These are phyloP conservation scores for Sarcophaga variegata DNA, from an alignment of 2,888 invertebrate genomes.

Conservation along the genomic window DNA sequence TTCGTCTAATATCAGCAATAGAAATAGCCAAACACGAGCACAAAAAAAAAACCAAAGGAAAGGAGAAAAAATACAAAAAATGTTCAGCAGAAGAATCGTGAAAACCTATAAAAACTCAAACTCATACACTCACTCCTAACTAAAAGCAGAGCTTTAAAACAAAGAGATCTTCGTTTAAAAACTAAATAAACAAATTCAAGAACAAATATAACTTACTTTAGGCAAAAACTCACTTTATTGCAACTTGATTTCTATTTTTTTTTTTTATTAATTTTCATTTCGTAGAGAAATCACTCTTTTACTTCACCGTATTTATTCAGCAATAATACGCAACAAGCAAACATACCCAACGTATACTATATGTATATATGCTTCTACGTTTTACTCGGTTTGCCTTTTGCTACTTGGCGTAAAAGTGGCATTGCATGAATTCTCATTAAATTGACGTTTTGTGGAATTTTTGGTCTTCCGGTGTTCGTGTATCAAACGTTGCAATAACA, in stretches of 20 bases:
- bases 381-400: slow-evolving; percentile 61
- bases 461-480: slow-evolving; percentile 71
- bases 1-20: slow-evolving; percentile 38
- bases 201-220: neutral
- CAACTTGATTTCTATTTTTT: neutral
- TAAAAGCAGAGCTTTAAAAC: neutral
- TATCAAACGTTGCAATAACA: slow-evolving; percentile 24
- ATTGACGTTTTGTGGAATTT: slow-evolving; percentile 73
- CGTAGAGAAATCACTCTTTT: neutral
- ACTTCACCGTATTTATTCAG: neutral
- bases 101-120: slow-evolving; percentile 32
- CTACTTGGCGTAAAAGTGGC: slow-evolving; percentile 67
- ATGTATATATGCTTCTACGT: slow-evolving; percentile 10
- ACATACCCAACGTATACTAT: no score
- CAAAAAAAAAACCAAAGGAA: slow-evolving; percentile 27
- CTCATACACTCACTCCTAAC: neutral
- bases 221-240: neutral
- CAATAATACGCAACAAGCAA: neutral
- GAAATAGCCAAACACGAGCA: neutral
- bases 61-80: neutral
- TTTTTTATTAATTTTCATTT: neutral
- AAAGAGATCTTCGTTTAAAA: neutral
- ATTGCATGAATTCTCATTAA: slow-evolving; percentile 72
- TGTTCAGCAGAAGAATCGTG: neutral
- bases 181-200: neutral